A percentile compares a stretch with the other conserved stretches of the same genome.
Conservation (phyloP, 2,888 invertebrate genomes). For the Dynastes maya region DNA sequence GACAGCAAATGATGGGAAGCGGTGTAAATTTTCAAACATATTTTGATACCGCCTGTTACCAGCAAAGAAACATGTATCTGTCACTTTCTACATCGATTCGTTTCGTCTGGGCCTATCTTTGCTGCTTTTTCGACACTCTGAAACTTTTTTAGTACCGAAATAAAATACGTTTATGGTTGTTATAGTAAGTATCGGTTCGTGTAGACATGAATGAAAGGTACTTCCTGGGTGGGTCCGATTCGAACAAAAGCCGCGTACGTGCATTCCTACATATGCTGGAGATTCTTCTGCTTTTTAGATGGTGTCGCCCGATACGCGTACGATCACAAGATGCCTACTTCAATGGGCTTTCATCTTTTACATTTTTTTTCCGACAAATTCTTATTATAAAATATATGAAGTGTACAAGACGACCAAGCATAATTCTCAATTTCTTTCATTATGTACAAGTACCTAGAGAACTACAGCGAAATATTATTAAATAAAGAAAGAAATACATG, state of each 20-base stretch:
- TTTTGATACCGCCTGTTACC: constrained; percentile 37
- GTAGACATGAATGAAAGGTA: constrained; percentile 55
- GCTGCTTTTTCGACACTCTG: constrained; percentile 48
- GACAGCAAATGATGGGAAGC: neutral
- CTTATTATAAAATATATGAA: neutral
- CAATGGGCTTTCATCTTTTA: neutral
- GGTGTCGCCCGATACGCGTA: constrained; percentile 64
- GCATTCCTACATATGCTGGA: constrained; percentile 66
- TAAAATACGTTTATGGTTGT: constrained; percentile 53
- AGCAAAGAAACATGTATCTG: constrained; percentile 39
- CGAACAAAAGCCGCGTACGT: constrained; percentile 67
- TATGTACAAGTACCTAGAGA: no score
- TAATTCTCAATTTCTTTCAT: no score
- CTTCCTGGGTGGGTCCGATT: constrained; percentile 68
- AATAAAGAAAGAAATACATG: no score
- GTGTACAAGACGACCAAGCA: no score
- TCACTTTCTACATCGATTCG: constrained; percentile 40
- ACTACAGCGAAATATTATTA: no score
- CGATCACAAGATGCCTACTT: constrained; percentile 50
- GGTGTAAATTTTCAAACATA: constrained; percentile 25
- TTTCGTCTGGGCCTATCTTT: constrained; percentile 33
- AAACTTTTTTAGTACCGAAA: constrained; percentile 52
- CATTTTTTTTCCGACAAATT: neutral
- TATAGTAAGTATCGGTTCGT: constrained; percentile 51
- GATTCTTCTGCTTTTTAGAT: constrained; percentile 66